Percentiles rank a stretch among this genome's conserved stretches.
Evolutionary conservation across 2,797 vertebrate species (phyloP).

Genomic region (Lepus oiostolus): DNA sequence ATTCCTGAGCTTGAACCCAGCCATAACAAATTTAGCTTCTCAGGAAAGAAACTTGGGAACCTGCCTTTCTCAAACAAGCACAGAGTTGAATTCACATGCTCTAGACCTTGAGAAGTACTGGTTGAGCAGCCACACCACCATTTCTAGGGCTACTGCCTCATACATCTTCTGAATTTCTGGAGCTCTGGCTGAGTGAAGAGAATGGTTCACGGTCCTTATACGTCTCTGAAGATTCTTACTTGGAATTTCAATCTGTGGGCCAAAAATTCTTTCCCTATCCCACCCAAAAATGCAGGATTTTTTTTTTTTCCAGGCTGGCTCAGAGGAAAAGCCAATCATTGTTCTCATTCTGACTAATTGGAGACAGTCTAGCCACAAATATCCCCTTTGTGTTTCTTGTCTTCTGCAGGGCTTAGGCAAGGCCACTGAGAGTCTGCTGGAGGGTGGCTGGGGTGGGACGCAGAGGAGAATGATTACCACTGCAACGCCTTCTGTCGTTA

Average conservation of each 20-base stretch:
- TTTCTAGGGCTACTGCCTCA: neutral
- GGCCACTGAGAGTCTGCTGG: slow-evolving; percentile 67
- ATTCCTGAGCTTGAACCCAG: neutral
- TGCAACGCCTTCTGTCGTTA: slow-evolving; percentile 71
- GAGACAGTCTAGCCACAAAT: slow-evolving; percentile 87
- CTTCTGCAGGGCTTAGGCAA: slow-evolving; percentile 74
- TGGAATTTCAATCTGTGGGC: neutral
- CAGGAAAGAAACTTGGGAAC: neutral
- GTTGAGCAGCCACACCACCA: neutral
- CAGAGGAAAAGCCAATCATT: slow-evolving; percentile 79
- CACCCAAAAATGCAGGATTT: slow-evolving; percentile 54
- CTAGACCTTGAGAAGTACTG: neutral
- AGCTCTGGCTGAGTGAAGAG: neutral
- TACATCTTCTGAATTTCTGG: slow-evolving; percentile 10
- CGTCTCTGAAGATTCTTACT: neutral
- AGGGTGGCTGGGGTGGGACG: slow-evolving; percentile 64
- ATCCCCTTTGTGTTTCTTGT: slow-evolving; percentile 81
- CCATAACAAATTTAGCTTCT: neutral
- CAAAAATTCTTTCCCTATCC: slow-evolving; percentile 58
- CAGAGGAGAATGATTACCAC: slow-evolving; percentile 75
- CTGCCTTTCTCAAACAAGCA: neutral
- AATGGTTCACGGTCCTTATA: neutral
- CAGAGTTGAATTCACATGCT: fast-evolving
- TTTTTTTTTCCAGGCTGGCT: slow-evolving; percentile 64
- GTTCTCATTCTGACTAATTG: slow-evolving; percentile 83